phyloP scores from a whole-genome alignment of 1,140 invertebrate species.

The Mycetomoellerius zeteki region DNA sequence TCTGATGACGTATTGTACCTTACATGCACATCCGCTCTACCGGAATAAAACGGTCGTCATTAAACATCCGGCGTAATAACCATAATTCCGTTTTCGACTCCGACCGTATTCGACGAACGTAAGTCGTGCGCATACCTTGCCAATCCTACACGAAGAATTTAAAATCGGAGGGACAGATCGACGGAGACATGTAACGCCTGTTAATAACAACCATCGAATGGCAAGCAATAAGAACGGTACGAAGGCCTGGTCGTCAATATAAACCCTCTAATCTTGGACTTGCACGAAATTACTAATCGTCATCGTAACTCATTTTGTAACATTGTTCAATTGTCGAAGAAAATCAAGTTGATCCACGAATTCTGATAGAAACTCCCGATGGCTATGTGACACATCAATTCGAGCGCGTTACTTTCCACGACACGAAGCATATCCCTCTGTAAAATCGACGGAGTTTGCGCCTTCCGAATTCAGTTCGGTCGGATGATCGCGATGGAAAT shows the following conservation, averaged over 20 bases:
- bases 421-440: background rate
- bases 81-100: conserved; percentile 45
- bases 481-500: conserved; percentile 72
- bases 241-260: background rate
- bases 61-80: conserved; percentile 66
- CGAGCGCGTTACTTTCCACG: conserved; percentile 49
- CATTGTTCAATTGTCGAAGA: conserved; percentile 20
- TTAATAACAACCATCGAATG: background rate
- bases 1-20: conserved; percentile 70
- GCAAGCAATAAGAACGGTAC: background rate
- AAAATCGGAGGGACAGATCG: conserved; percentile 19
- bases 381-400: conserved; percentile 12
- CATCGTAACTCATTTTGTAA: background rate
- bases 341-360: background rate
- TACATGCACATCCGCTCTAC: background rate
- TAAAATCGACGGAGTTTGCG: conserved; percentile 66
- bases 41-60: conserved; percentile 51
- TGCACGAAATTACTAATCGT: background rate
- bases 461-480: conserved; percentile 54
- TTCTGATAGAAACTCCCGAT: background rate
- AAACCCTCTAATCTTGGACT: background rate
- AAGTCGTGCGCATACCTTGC: conserved; percentile 36
- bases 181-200: background rate
- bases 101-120: conserved; percentile 25
- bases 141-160: conserved; percentile 26